Percentiles rank a stretch among this genome's conserved stretches.
phyloP scores from a whole-genome alignment of 2,888 invertebrate genomes.

The Thymelicus lineola region DNA sequence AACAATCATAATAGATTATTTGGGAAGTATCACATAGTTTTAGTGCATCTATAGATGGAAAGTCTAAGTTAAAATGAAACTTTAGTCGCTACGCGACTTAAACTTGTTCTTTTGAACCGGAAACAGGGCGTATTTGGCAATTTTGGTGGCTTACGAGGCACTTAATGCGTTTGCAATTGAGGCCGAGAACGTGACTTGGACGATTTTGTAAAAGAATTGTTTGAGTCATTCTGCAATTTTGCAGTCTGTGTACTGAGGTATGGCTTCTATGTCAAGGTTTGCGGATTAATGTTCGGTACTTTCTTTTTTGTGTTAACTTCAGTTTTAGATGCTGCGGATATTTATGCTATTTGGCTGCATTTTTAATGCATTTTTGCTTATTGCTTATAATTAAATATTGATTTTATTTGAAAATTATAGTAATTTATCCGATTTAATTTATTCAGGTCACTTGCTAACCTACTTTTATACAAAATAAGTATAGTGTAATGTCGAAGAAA shows the following conservation, averaged over 20 bases:
- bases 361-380: no score
- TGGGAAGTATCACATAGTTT: no score
- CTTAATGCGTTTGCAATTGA: constrained; percentile 28
- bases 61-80: constrained; percentile 2
- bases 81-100: neutral
- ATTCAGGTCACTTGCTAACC: no score
- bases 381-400: no score
- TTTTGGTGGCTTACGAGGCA: constrained; percentile 27
- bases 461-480: no score
- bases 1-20: no score
- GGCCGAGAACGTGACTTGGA: constrained; percentile 32
- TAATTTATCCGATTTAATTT: no score
- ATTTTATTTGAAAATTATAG: no score
- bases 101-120: constrained; percentile 11
- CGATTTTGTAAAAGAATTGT: constrained; percentile 28
- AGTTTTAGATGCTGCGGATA: neutral
- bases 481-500: no score
- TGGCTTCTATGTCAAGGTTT: constrained; percentile 38
- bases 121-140: constrained; percentile 25
- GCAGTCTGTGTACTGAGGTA: neutral
- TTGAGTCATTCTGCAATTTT: constrained; percentile 24
- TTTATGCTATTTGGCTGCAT: neutral
- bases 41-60: neutral
- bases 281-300: constrained; percentile 28
- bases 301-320: constrained; percentile 27